A percentile compares a stretch with the other conserved stretches of the same genome.
Conservation (phyloP, 2,888 invertebrate genomes). For the Keiferia lycopersicella region DNA sequence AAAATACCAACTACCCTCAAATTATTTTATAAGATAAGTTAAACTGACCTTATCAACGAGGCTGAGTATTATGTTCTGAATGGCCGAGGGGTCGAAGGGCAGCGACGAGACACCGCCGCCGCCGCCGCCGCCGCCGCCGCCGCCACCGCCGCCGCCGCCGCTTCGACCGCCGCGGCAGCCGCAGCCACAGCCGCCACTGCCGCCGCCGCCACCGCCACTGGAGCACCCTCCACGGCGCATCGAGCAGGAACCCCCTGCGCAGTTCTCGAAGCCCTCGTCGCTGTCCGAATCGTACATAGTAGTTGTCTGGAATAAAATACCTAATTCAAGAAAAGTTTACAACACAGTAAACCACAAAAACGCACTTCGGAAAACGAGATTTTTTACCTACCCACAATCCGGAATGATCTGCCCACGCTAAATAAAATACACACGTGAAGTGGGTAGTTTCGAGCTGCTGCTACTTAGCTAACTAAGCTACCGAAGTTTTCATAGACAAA, state of each 20-base stretch:
- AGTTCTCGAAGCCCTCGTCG: neutral
- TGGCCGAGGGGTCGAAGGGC: conserved; percentile 26
- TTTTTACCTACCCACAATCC: too few species aligned
- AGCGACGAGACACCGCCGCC: neutral
- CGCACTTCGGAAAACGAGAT: too few species aligned
- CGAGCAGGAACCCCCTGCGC: neutral
- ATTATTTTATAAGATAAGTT: too few species aligned
- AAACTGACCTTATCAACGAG: conserved; percentile 9
- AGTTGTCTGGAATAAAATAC: neutral
- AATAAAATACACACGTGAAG: too few species aligned
- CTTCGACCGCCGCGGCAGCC: too few species aligned
- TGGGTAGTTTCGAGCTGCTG: too few species aligned
- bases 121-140: neutral
- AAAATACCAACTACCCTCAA: neutral
- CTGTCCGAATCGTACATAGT: neutral
- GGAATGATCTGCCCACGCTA: too few species aligned
- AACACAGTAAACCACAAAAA: too few species aligned
- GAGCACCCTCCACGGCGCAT: neutral
- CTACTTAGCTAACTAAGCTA: too few species aligned
- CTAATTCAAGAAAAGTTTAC: neutral
- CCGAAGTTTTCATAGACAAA: too few species aligned
- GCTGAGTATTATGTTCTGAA: conserved; percentile 17
- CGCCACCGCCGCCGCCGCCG: neutral
- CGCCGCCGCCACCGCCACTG: neutral
- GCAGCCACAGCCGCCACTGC: neutral